phyloP scores from a whole-genome alignment of 2,888 invertebrate species.

The Carcina quercana region DNA sequence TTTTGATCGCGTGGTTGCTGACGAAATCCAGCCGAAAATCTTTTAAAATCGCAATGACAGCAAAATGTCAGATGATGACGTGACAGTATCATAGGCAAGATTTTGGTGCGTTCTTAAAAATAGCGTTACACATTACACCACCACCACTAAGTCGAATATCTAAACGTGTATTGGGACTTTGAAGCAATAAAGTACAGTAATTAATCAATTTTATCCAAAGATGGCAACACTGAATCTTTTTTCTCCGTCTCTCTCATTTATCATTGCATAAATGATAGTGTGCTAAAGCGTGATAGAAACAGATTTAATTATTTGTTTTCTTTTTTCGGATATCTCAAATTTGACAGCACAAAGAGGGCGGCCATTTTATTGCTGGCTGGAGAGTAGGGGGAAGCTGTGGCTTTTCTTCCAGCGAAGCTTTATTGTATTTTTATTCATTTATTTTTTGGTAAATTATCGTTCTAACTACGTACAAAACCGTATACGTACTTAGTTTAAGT shows the following conservation, averaged over 20 bases:
- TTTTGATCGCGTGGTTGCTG: conserved; percentile 50
- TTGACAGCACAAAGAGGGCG: conserved; percentile 72
- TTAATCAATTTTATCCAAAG: background rate
- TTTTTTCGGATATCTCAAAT: conserved; percentile 51
- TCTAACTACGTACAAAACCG: conserved; percentile 58
- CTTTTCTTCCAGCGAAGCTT: conserved; percentile 35
- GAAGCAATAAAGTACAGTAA: too few species aligned
- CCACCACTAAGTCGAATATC: too few species aligned
- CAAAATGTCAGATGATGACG: background rate
- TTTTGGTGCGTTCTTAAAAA: too few species aligned
- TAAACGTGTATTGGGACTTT: too few species aligned
- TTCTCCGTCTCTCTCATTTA: conserved; percentile 32
- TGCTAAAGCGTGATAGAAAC: conserved; percentile 45
- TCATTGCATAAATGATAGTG: background rate
- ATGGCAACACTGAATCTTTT: conserved; percentile 36
- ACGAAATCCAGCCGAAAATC: conserved; percentile 31
- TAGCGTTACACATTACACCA: too few species aligned
- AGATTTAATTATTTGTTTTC: conserved; percentile 67
- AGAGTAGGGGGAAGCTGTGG: conserved; percentile 46
- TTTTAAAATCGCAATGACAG: conserved; percentile 1
- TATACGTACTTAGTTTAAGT: conserved; percentile 65
- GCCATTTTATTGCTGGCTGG: conserved; percentile 68
- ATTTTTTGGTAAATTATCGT: conserved; percentile 36
- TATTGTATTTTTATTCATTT: conserved; percentile 48
- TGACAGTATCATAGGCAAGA: too few species aligned